Conservation (phyloP, 2,888 invertebrate species). For the Nephrocerus scutellatus region DNA sequence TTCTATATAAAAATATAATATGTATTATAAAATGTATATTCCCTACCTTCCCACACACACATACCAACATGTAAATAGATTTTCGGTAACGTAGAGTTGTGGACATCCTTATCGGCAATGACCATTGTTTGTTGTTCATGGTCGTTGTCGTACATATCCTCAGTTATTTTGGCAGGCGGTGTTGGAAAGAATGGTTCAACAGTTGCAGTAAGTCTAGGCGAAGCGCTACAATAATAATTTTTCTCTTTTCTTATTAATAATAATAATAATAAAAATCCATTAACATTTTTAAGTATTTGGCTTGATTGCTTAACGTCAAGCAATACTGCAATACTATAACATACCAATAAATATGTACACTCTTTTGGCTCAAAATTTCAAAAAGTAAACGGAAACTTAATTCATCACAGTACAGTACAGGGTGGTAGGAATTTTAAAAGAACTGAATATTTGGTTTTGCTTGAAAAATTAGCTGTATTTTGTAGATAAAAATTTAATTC, state of each 20-base stretch:
- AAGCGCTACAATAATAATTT: constrained; percentile 4
- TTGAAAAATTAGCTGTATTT: no score
- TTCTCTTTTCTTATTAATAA: neutral
- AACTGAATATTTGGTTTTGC: no score
- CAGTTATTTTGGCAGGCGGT: constrained; percentile 83
- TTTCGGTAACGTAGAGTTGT: constrained; percentile 60
- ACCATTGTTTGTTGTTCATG: constrained; percentile 65
- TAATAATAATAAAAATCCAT: constrained; percentile 2
- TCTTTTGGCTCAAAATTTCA: constrained; percentile 36
- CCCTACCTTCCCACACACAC: constrained; percentile 15
- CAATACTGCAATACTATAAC: no score
- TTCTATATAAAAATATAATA: no score
- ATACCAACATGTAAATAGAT: constrained; percentile 47
- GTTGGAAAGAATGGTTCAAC: constrained; percentile 99
- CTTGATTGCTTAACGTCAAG: no score
- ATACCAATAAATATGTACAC: constrained; percentile 24
- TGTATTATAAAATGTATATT: constrained; percentile 12
- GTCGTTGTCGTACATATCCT: constrained; percentile 66
- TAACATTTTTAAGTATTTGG: no score
- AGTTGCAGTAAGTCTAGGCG: constrained; percentile 82
- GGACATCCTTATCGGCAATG: constrained; percentile 68
- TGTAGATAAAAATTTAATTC: no score
- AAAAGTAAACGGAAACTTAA: neutral
- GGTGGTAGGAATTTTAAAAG: constrained; percentile 2
- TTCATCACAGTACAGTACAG: constrained; percentile 4